Base-by-base conservation (phyloP, 2,797 vertebrate species). In the Pseudochromis fuscus region DNA sequence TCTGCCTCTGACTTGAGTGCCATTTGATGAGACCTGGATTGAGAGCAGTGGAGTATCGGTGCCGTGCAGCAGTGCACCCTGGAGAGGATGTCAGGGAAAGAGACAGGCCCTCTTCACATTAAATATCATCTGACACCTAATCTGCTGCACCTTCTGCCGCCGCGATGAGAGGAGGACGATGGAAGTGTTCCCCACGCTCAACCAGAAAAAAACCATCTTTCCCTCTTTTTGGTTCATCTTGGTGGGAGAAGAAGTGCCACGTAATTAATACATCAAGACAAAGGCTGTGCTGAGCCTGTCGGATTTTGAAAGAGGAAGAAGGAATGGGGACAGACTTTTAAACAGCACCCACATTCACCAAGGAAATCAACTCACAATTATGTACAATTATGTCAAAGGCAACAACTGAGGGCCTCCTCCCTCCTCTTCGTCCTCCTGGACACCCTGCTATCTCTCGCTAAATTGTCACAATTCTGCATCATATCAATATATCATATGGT, bases 91-190 rank as follows among this genome's bases (percentile, higher is more conserved):
- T 92, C 88, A 85, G 82, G 81, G 84, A 75, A 74, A 60, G 73
- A 89, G 89, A 91, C 89, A 76, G 83, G 85, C 82, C 84, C 81
- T 74, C 82, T 86, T 91, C 88, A 90, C 87, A 86, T 90, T 88
- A 91, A 91, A 93, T 91, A 93, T 90, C 87, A 89, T 90, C 89
- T 82, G 91, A 92, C 90, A 91, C 87, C 87, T 91, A 89, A 91
- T 91, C 88, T 87, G 77, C 90, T 23, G 76, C 84, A 88, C 91
- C 91, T 92, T 91, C 91, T 91, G 87, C 70, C 18, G 12, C 79
- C 0, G 71, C n/a, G 45, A 72, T 75, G 82, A 82, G 81, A 79
- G 70, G 81, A 72, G 76, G 79, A 81, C 73, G 85, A 87, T 55
- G 31, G 69, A 75, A 70, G 53, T 15, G 72, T 31, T 74, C 63